Base-by-base conservation (phyloP, 2,888 invertebrate genomes). In the Thymelicus lineola region DNA sequence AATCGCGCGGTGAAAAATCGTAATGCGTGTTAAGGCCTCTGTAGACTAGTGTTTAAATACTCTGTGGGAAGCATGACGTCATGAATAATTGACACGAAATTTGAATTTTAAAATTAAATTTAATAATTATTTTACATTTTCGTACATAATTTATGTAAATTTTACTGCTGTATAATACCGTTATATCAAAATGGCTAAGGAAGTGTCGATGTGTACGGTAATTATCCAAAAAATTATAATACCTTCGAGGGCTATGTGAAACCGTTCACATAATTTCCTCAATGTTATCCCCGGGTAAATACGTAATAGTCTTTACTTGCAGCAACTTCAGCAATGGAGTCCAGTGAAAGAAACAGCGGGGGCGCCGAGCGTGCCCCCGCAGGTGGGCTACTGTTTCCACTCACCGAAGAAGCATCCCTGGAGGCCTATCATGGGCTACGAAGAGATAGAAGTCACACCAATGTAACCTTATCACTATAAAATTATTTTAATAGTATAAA, bases 271-370 rank as follows among this genome's bases (percentile, higher is more conserved):
- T 38, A 38, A 7, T 38, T 38, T 38, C 38, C 10, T n/a, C n/a
- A n/a, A 38, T 38, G 38, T 38, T 6, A 38, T 38, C 1, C 38
- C 6, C 38, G 15, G 70, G 7, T 15, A 17, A 58, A 66, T 38
- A 60, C 65, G n/a, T 63, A 55, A 6, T 20, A 15, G 15, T 45
- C 53, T 50, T n/a, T 50, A 60, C 7, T 70, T 78, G 6, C 79
- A 96, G 96, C 97, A 97, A 96, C 94, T 97, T 74, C 97, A 97
- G 94, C 96, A 97, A 94, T 96, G 96, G 96, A 95, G 95, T 78
- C 94, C 95, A 36, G 94, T 95, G 72, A 95, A 96, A 93, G 96
- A 96, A 76, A 95, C 95, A 15, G 94, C 95, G 35, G 94, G 95
- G 0, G 94, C 95, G 0, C 94, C 96, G 17, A 91, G 94, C 66